A percentile compares a stretch with the other conserved stretches of the same genome.
phyloP scores from a whole-genome alignment of 2,797 vertebrate genomes.

The Falco peregrinus region DNA sequence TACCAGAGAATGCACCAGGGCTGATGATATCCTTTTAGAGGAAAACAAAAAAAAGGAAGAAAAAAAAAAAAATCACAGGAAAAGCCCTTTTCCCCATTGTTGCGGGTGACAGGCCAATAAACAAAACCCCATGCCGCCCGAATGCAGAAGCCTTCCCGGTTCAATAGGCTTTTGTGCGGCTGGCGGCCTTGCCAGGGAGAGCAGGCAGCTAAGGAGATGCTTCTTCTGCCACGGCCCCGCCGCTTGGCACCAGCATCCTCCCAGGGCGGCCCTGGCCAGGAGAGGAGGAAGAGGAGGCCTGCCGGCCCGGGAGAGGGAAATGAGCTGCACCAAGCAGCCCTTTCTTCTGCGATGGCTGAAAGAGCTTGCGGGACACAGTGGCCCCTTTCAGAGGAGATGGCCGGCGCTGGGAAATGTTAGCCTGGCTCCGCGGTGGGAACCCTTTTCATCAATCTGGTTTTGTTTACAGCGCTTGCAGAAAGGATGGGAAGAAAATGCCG shows the following conservation, averaged over 20 bases:
- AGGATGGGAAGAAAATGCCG: background rate
- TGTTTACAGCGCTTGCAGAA: background rate
- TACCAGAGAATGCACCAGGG: rapidly evolving
- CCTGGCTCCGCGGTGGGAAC: background rate
- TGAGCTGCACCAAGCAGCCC: background rate
- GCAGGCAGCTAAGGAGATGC: background rate
- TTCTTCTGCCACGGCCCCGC: background rate
- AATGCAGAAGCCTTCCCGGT: background rate
- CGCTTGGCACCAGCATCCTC: background rate
- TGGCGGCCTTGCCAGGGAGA: background rate
- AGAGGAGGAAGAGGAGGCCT: background rate
- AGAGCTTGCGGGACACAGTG: background rate
- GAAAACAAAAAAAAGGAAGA: too few relatives aligned
- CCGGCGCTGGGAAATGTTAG: background rate
- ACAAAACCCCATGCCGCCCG: background rate
- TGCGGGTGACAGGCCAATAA: background rate
- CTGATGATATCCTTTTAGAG: background rate
- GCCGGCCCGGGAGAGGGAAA: background rate
- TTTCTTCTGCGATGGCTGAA: background rate
- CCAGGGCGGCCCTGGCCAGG: background rate
- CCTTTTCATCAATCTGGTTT: background rate
- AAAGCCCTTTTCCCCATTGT: background rate
- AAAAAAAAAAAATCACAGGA: background rate
- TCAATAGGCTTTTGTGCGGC: background rate
- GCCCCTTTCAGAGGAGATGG: background rate